Conservation (phyloP, 2,113 vertebrate genomes). For the Spheniscus mendiculus region DNA sequence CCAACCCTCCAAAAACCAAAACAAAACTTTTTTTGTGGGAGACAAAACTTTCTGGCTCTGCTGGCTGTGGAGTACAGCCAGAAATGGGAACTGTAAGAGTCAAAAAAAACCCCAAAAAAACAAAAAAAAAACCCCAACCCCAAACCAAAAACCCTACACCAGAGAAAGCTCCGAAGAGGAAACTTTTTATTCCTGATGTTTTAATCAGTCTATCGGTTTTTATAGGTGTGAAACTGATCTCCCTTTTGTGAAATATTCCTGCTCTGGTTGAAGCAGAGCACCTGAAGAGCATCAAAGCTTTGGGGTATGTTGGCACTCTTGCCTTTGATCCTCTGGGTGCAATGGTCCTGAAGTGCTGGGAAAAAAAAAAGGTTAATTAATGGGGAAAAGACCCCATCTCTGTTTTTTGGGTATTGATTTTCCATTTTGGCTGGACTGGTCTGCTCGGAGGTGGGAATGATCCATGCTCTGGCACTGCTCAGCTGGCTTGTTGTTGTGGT, state of each 20-base stretch:
- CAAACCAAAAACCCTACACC: background rate
- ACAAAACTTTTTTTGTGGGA: background rate
- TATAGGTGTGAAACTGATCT: background rate
- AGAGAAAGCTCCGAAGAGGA: background rate
- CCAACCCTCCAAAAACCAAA: rapidly evolving
- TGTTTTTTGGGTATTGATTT: background rate
- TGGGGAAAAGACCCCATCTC: background rate
- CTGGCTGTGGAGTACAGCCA: background rate
- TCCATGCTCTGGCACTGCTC: no score
- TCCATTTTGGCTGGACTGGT: background rate
- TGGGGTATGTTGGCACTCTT: background rate
- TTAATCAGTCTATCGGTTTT: background rate
- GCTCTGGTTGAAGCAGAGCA: background rate
- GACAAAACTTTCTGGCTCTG: background rate
- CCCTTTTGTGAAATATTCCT: background rate
- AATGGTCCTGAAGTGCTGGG: background rate
- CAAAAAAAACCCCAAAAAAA: background rate
- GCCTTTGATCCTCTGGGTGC: background rate
- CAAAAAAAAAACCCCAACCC: no score
- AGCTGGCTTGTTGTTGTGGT: background rate
- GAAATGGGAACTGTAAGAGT: background rate
- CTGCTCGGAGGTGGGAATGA: background rate
- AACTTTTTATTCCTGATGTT: background rate
- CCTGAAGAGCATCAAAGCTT: background rate
- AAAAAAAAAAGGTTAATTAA: background rate